phyloP scores from a whole-genome alignment of 2,113 vertebrate species.

The Dasyurus viverrinus region DNA sequence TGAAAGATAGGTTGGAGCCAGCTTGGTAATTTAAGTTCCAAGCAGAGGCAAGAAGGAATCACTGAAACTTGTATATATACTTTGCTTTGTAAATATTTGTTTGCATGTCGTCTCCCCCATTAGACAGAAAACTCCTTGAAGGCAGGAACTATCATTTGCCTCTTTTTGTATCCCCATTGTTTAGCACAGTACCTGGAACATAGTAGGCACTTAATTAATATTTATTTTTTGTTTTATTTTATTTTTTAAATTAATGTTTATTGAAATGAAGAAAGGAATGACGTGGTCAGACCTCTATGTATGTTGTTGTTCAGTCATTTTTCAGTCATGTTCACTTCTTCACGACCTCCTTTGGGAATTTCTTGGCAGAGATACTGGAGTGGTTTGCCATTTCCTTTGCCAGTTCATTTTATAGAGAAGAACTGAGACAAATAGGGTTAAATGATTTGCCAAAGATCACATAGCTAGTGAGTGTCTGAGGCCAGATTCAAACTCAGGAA shows the following conservation, averaged over 20 bases:
- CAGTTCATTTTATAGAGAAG: not conserved
- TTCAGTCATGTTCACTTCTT: not conserved
- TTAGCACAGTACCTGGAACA: not conserved
- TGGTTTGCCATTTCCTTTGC: not conserved
- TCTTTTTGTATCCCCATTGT: not conserved
- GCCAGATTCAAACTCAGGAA: not conserved
- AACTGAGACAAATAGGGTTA: not conserved
- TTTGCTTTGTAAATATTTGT: not conserved
- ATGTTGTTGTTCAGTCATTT: not conserved
- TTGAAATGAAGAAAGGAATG: not conserved
- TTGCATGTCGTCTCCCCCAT: not conserved
- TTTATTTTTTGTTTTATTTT: not conserved
- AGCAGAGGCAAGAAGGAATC: not conserved
- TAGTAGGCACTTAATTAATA: not conserved
- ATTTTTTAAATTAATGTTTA: not conserved
- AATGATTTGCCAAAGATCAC: not conserved
- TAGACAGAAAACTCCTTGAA: not conserved
- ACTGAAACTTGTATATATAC: not conserved
- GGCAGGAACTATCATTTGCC: not conserved
- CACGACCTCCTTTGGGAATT: not conserved
- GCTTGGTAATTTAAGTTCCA: not conserved
- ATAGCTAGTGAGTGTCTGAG: not conserved
- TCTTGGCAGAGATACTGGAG: not conserved
- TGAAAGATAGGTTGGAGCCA: not conserved
- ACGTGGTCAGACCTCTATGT: no score